Evolutionary conservation across 2,797 vertebrate species (phyloP).

Genomic region (Tamandua tetradactyla): DNA sequence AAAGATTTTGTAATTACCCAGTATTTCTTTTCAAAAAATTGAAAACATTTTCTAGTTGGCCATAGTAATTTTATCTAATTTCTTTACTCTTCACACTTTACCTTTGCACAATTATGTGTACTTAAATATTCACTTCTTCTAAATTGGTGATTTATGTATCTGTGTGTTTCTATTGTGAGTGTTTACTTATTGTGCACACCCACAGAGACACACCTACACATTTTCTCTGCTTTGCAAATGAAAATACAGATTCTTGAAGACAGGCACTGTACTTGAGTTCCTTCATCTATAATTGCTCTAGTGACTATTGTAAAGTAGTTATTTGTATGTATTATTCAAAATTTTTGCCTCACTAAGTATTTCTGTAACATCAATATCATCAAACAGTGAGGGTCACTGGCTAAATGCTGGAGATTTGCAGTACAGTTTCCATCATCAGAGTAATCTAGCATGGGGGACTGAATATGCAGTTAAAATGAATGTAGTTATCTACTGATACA

Average conservation of each 20-base stretch:
- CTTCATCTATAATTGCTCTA: not conserved
- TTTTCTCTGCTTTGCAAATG: conserved; percentile 30
- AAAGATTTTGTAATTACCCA: not conserved
- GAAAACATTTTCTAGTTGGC: not conserved
- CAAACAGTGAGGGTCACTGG: not conserved
- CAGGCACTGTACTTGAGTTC: not conserved
- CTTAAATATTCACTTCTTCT: not conserved
- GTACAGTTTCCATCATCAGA: not conserved
- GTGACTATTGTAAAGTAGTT: not conserved
- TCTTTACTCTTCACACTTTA: not conserved
- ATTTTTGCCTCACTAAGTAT: not conserved
- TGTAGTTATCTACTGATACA: not conserved
- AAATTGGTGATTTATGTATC: not conserved
- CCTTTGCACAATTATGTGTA: not conserved
- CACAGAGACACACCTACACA: not conserved
- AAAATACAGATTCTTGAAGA: not conserved
- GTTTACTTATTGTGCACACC: not conserved
- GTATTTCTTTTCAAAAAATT: not conserved
- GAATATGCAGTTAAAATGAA: not conserved
- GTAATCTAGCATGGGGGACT: not conserved
- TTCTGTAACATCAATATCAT: not conserved
- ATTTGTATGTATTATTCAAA: not conserved
- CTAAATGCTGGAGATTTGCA: not conserved
- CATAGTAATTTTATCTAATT: not conserved
- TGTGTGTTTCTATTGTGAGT: not conserved